phyloP scores from a whole-genome alignment of 2,888 invertebrate genomes.

The Drosophila flavopinicola region DNA sequence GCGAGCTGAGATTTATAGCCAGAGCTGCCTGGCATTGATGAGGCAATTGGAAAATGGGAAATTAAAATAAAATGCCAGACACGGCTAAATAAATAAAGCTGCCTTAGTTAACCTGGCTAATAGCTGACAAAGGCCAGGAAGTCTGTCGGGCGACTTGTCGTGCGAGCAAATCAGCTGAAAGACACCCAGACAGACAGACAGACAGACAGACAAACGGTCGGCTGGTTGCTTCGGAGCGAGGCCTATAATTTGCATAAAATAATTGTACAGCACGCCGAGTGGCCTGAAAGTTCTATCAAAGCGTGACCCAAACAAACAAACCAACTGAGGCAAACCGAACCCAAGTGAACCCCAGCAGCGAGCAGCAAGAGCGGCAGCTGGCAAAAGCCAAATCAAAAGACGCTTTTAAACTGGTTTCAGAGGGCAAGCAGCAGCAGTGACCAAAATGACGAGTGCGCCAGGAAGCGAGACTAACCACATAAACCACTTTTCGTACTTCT shows the following conservation, averaged over 20 bases:
- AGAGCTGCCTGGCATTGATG: constrained; percentile 38
- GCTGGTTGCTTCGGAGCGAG: constrained; percentile 19
- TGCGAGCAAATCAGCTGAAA: constrained; percentile 30
- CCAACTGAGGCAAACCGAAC: constrained; percentile 33
- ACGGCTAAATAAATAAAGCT: constrained; percentile 29
- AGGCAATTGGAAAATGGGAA: constrained; percentile 51
- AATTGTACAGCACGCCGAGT: constrained; percentile 48
- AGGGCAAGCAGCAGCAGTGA: constrained; percentile 43
- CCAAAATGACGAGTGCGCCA: constrained; percentile 60
- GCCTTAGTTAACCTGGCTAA: constrained; percentile 25
- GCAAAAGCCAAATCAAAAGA: constrained; percentile 56
- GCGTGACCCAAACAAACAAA: constrained; percentile 72
- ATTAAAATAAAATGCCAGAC: constrained; percentile 40
- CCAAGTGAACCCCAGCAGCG: constrained; percentile 26
- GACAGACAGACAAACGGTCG: too few species aligned
- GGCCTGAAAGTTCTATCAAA: constrained; percentile 66
- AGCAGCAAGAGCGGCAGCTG: constrained; percentile 9
- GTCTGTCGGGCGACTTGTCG: constrained; percentile 11
- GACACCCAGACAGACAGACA: too few species aligned
- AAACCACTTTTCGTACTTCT: constrained; percentile 65
- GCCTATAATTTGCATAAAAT: constrained; percentile 67
- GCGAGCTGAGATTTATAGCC: constrained; percentile 44
- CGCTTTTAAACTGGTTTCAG: constrained; percentile 62
- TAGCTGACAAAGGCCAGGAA: constrained; percentile 42
- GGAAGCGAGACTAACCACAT: constrained; percentile 66